Evolutionary conservation across 1,140 invertebrate genomes (phyloP), one percentile per base, ranked within the genome.

Genomic region (Fopius arisanus): DNA sequence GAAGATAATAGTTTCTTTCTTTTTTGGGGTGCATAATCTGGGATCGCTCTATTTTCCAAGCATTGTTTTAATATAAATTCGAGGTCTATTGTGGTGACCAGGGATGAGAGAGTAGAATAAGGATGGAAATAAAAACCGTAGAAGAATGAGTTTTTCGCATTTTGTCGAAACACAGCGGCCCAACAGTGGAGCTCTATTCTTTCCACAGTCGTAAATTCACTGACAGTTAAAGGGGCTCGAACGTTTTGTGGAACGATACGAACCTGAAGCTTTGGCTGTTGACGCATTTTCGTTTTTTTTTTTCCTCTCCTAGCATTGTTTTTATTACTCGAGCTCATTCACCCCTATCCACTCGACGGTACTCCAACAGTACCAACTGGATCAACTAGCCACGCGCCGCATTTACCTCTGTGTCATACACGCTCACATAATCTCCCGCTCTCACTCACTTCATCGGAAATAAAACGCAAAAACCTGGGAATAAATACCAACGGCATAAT

Each of bases 221-320:
- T 33, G 62, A 65, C 62, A 65, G 62, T 65, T 65, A 65, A 65
- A 65, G 62, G 62, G 62, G 29, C 62, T 65, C 62, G 29, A 65
- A 65, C 62, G 62, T 62, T 62, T 62, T 51, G 54, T 59, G 54
- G 54, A 12, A 21, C 43, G 43, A 59, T 26, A 59, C 54, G 54
- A 3, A 59, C 54, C 21, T 26, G 54, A 59, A 28, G 54, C 54
- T 59, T 59, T 59, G 23, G 54, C 54, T 59, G 54, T 59, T 59
- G 5, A 26, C 54, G 54, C 54, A 5, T 59, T 59, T 59, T 59
- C 10, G 1, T 23, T 14, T 6, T 43, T 48, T 48, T 48, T 59
- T 59, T 48, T n/a, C 26, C 54, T 28, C 19, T 26, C 10, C 10
- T 59, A 19, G 54, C 23, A 59, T 59, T 59, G 54, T 59, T 59